Evolutionary conservation across 92 coral and sea anemone species (phyloP).

Genomic region (Zoanthus solanderi): DNA sequence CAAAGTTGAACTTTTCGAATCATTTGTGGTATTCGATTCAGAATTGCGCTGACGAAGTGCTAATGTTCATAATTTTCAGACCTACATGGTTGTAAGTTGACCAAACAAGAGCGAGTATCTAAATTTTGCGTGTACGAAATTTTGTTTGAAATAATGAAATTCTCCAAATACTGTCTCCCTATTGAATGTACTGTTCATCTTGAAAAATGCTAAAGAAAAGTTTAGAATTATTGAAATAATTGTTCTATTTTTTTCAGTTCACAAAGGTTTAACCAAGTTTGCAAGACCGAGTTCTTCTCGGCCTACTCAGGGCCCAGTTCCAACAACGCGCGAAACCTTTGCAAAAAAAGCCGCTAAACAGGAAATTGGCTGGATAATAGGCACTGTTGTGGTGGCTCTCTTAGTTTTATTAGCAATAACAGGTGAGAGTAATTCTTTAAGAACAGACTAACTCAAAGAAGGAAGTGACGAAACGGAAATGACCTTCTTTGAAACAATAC

Average conservation of each 20-base stretch:
- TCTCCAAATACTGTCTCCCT: too few species aligned
- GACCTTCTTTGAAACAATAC: background rate
- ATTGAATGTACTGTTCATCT: background rate
- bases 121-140: too few species aligned
- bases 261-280: background rate
- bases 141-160: too few species aligned
- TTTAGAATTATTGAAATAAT: background rate
- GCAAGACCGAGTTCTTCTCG: conserved; percentile 13
- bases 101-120: too few species aligned
- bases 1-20: too few species aligned
- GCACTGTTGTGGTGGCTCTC: conserved; percentile 8
- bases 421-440: background rate
- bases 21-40: too few species aligned
- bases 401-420: background rate
- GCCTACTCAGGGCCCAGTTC: conserved; percentile 11
- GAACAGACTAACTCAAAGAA: background rate
- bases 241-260: background rate
- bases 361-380: conserved; percentile 18
- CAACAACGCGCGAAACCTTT: background rate
- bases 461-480: background rate
- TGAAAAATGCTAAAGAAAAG: background rate
- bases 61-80: too few species aligned
- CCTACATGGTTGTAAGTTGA: too few species aligned
- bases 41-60: too few species aligned
- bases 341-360: conserved; percentile 29